These are phyloP conservation scores for Littorina saxatilis DNA, from an alignment of 1,140 invertebrate genomes.

Conservation along the genomic window DNA sequence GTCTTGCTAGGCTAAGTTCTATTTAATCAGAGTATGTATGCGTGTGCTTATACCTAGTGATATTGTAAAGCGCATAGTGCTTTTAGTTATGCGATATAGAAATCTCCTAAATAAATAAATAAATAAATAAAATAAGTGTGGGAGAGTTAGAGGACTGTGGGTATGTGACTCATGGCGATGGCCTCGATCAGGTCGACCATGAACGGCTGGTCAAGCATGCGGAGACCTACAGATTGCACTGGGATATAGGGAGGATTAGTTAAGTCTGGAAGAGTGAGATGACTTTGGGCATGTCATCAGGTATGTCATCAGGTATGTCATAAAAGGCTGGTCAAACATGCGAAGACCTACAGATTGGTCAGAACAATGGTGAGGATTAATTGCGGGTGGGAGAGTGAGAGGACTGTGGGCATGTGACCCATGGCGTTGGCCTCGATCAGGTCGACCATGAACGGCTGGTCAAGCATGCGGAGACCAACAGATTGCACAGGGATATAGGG, in stretches of 20 bases:
- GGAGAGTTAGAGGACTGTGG: too few relatives aligned
- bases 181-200: slow-evolving; percentile 99
- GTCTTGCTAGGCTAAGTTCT: too few relatives aligned
- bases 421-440: slow-evolving; percentile 99
- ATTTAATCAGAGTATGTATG: too few relatives aligned
- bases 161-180: slow-evolving; percentile 99
- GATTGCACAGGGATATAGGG: background rate
- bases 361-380: background rate
- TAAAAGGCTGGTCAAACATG: background rate
- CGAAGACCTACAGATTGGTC: background rate
- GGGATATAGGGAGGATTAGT: background rate
- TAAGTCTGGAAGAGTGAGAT: slow-evolving; percentile 94
- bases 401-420: slow-evolving; percentile 98
- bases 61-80: too few relatives aligned
- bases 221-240: slow-evolving; percentile 86
- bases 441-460: slow-evolving; percentile 99
- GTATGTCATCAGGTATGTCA: too few relatives aligned
- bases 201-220: slow-evolving; percentile 99
- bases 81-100: too few relatives aligned
- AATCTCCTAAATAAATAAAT: too few relatives aligned
- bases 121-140: background rate
- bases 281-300: background rate
- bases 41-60: too few relatives aligned
- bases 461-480: slow-evolving; percentile 97
- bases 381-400: slow-evolving; percentile 80